A percentile compares a stretch with the other conserved stretches of the same genome.
phyloP scores from a whole-genome alignment of 2,888 invertebrate genomes.

The Ormyrus rosae region DNA sequence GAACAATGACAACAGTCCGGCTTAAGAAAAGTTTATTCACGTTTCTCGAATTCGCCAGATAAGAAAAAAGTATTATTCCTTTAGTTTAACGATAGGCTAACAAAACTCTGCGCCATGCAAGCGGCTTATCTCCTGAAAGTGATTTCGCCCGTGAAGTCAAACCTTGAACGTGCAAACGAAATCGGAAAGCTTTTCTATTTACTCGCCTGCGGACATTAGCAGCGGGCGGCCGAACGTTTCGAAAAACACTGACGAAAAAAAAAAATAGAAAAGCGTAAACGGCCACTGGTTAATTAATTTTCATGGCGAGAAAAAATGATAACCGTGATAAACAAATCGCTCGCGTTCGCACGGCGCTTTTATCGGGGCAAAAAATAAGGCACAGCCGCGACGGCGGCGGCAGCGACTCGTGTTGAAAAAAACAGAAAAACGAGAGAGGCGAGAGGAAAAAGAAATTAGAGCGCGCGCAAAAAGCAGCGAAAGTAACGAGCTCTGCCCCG shows the following conservation, averaged over 20 bases:
- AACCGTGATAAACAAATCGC: constrained; percentile 34
- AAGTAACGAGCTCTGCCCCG: constrained; percentile 41
- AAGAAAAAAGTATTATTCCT: constrained; percentile 39
- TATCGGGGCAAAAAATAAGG: constrained; percentile 32
- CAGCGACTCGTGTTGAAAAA: neutral
- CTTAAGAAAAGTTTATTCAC: constrained; percentile 44
- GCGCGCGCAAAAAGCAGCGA: constrained; percentile 45
- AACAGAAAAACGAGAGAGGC: neutral
- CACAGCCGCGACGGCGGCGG: neutral
- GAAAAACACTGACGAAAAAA: too few species aligned
- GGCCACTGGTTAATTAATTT: constrained; percentile 20
- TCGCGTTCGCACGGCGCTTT: neutral
- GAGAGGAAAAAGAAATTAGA: constrained; percentile 50
- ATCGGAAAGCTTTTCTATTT: neutral
- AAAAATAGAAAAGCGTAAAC: too few species aligned
- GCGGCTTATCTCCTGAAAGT: constrained; percentile 39
- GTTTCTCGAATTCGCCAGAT: constrained; percentile 49
- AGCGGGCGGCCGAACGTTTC: too few species aligned
- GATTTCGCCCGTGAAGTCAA: constrained; percentile 8
- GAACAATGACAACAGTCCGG: constrained; percentile 29
- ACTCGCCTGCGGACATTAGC: neutral
- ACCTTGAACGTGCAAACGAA: constrained; percentile 18
- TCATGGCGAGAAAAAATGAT: constrained; percentile 3
- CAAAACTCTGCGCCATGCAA: constrained; percentile 38
- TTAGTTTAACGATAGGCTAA: constrained; percentile 35